Conservation (phyloP, 2,797 vertebrate species). For the Falco naumanni region DNA sequence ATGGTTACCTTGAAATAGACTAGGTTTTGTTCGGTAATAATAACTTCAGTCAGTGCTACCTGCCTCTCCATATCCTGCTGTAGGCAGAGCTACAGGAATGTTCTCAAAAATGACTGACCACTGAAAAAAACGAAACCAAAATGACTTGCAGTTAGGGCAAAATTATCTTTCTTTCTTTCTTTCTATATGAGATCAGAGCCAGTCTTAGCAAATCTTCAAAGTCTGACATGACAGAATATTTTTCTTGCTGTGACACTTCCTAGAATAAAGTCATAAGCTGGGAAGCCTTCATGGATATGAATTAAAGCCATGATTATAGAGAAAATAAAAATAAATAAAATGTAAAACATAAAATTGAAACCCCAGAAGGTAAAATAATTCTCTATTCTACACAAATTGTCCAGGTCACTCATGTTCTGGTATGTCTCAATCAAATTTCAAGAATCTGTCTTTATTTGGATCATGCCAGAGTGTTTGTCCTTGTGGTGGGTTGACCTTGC, state of each 20-base stretch:
- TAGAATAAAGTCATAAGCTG: background rate
- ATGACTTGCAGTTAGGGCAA: background rate
- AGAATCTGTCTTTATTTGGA: background rate
- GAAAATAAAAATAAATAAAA: background rate
- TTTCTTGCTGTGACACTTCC: background rate
- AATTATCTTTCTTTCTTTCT: background rate
- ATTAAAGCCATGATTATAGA: background rate
- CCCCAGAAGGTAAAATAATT: background rate
- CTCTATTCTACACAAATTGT: background rate
- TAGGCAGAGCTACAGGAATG: background rate
- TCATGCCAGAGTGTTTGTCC: background rate
- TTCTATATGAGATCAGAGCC: background rate
- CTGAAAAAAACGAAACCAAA: background rate
- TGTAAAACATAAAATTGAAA: background rate
- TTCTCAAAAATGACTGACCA: background rate
- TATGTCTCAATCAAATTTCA: background rate
- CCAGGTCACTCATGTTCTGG: background rate
- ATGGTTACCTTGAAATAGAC: background rate
- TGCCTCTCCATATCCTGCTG: background rate
- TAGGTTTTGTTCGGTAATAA: background rate
- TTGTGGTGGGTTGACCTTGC: background rate
- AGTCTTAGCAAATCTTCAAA: background rate
- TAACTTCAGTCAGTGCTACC: background rate
- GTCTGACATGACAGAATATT: background rate
- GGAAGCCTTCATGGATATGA: background rate